Base-by-base conservation (phyloP, 1,140 invertebrate genomes). In the Ceratina australensis region DNA sequence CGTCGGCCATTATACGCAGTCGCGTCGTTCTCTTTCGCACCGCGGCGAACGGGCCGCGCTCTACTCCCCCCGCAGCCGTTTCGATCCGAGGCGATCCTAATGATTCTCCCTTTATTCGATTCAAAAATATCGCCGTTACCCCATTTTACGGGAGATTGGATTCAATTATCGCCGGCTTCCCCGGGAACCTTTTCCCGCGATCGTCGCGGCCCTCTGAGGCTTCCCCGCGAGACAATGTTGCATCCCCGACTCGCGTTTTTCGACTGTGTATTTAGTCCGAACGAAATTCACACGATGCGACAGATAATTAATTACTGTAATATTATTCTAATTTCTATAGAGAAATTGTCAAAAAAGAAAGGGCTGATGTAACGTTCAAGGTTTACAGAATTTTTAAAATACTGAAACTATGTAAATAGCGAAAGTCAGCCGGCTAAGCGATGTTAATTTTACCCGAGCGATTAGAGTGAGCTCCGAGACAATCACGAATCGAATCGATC, bases 81-180 rank as follows among this genome's bases (percentile, higher is more conserved):
- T 42, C 33, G 33, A 42, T 80, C 60, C 82, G 78, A 76, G 72
- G 73, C 86, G 72, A 67, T 90, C 79, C 88, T 89, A 90, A 89
- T 84, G 85, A 90, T 83, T 84, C 82, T 54, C 78, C 86, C 83
- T 90, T 91, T 84, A 86, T 89, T 88, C 86, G 80, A 88, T 87
- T 88, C 85, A 88, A 90, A 90, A 90, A 86, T 90, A 89, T 90
- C 86, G 85, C 75, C 76, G 82, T 75, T 86, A 67, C 87, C 84
- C 83, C 79, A 84, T 81, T 88, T 89, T 79, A 85, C 76, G 79
- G 68, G 67, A 82, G 71, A 88, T 87, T 83, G 78, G 74, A 89
- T 87, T 87, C 80, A 82, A 88, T 89, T 88, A 86, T 89, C 65
- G 61, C 26, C 50, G 79, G 69, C 69, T 42, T 42, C 5, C 69